Evolutionary conservation across 2,888 invertebrate genomes (phyloP).

Genomic region (Apoderus coryli): DNA sequence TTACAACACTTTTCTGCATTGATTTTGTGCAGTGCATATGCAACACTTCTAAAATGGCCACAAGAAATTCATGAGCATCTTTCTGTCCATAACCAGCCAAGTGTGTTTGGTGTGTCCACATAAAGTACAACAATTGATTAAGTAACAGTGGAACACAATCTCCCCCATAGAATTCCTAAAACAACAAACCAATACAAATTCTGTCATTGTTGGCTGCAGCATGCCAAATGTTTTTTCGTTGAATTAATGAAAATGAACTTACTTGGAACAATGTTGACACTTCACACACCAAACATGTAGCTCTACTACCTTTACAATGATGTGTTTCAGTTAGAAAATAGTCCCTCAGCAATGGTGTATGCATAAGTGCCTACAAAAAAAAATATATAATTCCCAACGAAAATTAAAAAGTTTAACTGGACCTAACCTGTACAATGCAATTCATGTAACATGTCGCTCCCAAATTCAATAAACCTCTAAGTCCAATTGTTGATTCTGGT

Average conservation of each 20-base stretch:
- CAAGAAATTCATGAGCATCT: slow-evolving; percentile 98
- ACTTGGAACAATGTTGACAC: slow-evolving; percentile 92
- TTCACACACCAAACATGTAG: slow-evolving; percentile 87
- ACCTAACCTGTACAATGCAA: slow-evolving; percentile 91
- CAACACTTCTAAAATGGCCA: slow-evolving; percentile 83
- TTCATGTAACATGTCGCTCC: slow-evolving; percentile 99
- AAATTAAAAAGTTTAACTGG: too few relatives aligned
- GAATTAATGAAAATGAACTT: too few relatives aligned
- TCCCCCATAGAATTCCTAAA: slow-evolving; percentile 82
- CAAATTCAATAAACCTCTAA: slow-evolving; percentile 87
- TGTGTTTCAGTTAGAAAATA: slow-evolving; percentile 94
- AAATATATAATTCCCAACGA: too few relatives aligned
- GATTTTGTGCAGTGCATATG: slow-evolving; percentile 57
- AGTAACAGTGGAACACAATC: slow-evolving; percentile 77
- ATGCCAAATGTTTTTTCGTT: too few relatives aligned
- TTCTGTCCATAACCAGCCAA: slow-evolving; percentile 94
- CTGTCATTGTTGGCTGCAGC: too few relatives aligned
- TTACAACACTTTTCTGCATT: slow-evolving; percentile 20
- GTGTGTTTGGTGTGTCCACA: slow-evolving; percentile 93
- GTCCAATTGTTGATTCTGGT: slow-evolving; percentile 71
- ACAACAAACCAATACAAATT: too few relatives aligned
- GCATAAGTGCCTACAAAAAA: slow-evolving; percentile 88
- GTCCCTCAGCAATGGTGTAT: slow-evolving; percentile 86
- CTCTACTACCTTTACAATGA: slow-evolving; percentile 55
- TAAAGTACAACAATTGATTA: slow-evolving; percentile 78